Conservation (phyloP, 2,888 invertebrate species). For the Fissipunctia ypsillon region DNA sequence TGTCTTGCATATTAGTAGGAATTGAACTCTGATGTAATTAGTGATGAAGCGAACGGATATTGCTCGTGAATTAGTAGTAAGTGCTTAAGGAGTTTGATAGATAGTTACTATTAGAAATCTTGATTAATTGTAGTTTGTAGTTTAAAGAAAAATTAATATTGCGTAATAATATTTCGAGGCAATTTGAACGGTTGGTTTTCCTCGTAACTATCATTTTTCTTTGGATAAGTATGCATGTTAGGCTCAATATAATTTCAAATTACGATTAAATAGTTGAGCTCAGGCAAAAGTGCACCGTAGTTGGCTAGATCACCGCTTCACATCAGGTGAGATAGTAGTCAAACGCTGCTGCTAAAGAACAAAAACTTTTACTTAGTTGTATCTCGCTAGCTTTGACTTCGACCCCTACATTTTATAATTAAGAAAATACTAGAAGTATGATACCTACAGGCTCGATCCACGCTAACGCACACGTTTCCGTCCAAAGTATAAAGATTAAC, state of each 20-base stretch:
- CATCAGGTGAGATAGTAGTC: neutral
- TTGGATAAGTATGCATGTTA: neutral
- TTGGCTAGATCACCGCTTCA: neutral
- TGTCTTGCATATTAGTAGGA: slow-evolving; percentile 23
- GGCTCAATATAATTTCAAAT: neutral
- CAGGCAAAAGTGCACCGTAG: neutral
- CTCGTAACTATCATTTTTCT: neutral
- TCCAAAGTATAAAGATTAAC: neutral
- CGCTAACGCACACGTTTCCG: no score
- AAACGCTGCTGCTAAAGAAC: neutral
- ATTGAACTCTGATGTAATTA: slow-evolving; percentile 40
- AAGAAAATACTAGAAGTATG: neutral
- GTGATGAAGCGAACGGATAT: slow-evolving; percentile 14
- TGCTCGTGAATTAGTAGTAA: neutral
- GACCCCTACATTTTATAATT: neutral
- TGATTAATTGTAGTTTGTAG: neutral
- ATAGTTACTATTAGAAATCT: neutral
- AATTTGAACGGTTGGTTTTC: neutral
- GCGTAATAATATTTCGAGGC: neutral
- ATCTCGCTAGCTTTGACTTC: neutral
- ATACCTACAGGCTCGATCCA: no score
- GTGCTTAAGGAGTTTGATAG: neutral
- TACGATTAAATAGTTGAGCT: neutral
- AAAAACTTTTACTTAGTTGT: neutral
- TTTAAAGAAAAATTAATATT: neutral